A percentile compares a stretch with the other conserved stretches of the same genome.
Conservation (phyloP, 1,140 invertebrate species). For the Hylyphantes graminicola region DNA sequence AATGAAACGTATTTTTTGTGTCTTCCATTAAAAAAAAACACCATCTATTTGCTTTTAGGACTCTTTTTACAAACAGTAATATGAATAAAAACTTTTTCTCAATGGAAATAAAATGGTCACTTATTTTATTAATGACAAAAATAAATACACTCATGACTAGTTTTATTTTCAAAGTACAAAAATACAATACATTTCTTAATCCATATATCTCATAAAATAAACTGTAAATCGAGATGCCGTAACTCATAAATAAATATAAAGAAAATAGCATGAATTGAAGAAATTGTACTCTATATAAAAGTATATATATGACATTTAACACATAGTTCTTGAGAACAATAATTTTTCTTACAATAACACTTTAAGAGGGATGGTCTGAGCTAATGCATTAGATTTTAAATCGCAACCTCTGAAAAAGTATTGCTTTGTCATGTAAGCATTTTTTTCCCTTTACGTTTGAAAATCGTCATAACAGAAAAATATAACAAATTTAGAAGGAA, state of each 20-base stretch:
- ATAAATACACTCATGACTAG: conserved; percentile 39
- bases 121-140: background rate
- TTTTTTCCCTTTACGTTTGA: too few relatives aligned
- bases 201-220: conserved; percentile 52
- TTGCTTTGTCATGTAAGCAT: too few relatives aligned
- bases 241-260: conserved; percentile 59
- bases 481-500: too few relatives aligned
- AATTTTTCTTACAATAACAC: conserved; percentile 35
- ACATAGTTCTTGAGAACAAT: conserved; percentile 32
- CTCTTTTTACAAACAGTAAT: too few relatives aligned
- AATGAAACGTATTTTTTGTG: too few relatives aligned
- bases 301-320: conserved; percentile 53
- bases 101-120: too few relatives aligned
- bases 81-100: too few relatives aligned
- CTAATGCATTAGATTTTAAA: too few relatives aligned
- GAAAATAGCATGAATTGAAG: conserved; percentile 48
- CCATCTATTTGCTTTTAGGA: too few relatives aligned
- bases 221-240: conserved; percentile 48
- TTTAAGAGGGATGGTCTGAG: background rate
- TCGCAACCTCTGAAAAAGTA: too few relatives aligned
- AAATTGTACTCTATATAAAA: conserved; percentile 55
- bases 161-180: conserved; percentile 59
- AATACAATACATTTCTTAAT: conserved; percentile 57
- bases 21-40: too few relatives aligned
- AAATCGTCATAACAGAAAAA: too few relatives aligned